These are phyloP conservation scores for Hylaeus anthracinus DNA, from an alignment of 1,140 invertebrate species.

Conservation along the genomic window DNA sequence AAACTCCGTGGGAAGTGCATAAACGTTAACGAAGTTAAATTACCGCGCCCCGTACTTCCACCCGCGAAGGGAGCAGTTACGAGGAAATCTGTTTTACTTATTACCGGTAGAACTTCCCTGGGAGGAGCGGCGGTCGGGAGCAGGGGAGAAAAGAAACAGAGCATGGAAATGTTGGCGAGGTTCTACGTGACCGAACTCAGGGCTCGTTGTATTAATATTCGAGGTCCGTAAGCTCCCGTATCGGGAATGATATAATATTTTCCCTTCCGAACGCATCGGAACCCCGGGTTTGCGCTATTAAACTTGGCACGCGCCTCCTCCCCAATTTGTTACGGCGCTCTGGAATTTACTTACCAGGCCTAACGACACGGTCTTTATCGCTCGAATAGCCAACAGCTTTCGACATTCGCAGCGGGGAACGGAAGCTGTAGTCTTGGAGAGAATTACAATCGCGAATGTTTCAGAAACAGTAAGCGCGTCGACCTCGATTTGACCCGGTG, in stretches of 20 bases:
- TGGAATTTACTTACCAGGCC: too few relatives aligned
- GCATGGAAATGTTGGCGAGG: conserved; percentile 1
- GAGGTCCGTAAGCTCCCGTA: not conserved
- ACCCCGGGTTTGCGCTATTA: too few relatives aligned
- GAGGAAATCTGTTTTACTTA: conserved; percentile 4
- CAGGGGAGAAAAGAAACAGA: conserved; percentile 3
- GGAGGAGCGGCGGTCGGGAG: too few relatives aligned
- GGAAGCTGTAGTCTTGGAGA: too few relatives aligned
- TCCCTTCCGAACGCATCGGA: not conserved
- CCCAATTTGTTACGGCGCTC: too few relatives aligned
- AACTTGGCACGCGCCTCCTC: too few relatives aligned
- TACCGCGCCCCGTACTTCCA: not conserved
- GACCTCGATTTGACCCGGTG: too few relatives aligned
- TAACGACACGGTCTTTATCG: too few relatives aligned
- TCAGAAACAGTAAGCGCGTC: too few relatives aligned
- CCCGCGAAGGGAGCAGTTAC: not conserved
- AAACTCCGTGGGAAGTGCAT: not conserved
- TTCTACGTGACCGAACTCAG: conserved; percentile 9
- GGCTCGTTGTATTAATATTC: not conserved
- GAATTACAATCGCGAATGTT: too few relatives aligned
- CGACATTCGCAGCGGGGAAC: too few relatives aligned
- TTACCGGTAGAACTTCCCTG: not conserved
- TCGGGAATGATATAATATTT: conserved; percentile 3
- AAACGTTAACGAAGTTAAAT: conserved; percentile 18
- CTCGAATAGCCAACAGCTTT: too few relatives aligned